A percentile compares a stretch with the other conserved stretches of the same genome.
Evolutionary conservation across 2,113 vertebrate species (phyloP).

Genomic region (Phasianus colchicus): DNA sequence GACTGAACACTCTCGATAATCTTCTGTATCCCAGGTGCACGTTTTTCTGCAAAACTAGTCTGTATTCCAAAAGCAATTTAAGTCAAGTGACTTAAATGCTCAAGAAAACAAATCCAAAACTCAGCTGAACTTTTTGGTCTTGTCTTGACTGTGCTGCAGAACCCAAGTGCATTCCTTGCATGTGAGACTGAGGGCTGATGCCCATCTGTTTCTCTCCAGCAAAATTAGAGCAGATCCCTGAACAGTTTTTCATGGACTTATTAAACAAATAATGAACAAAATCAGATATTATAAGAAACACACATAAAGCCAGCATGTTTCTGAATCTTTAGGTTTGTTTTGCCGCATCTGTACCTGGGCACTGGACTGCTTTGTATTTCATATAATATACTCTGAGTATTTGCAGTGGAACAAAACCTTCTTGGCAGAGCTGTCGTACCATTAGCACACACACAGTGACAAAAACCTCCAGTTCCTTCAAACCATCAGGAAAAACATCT

Average conservation of each 20-base stretch:
- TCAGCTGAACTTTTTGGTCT: not conserved
- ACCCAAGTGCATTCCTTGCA: not conserved
- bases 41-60: not conserved
- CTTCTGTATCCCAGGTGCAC: not conserved
- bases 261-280: conserved; percentile 50
- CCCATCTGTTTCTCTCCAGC: conserved; percentile 46
- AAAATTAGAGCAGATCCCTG: conserved; percentile 25
- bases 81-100: not conserved
- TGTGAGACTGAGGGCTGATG: not conserved
- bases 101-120: not conserved
- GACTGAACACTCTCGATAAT: not conserved
- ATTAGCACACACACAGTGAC: not conserved
- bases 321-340: not conserved
- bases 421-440: not conserved
- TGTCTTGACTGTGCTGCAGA: not conserved
- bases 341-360: not conserved
- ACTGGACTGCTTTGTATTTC: not conserved
- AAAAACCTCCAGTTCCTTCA: not conserved
- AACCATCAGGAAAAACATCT: not conserved
- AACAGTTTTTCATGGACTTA: conserved; percentile 33
- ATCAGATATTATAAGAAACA: not conserved
- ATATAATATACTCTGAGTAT: not conserved
- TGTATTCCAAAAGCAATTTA: not conserved
- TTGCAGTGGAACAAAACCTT: not conserved
- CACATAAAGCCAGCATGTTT: not conserved